Conservation (phyloP, 2,888 invertebrate genomes). For the Spodoptera littoralis region DNA sequence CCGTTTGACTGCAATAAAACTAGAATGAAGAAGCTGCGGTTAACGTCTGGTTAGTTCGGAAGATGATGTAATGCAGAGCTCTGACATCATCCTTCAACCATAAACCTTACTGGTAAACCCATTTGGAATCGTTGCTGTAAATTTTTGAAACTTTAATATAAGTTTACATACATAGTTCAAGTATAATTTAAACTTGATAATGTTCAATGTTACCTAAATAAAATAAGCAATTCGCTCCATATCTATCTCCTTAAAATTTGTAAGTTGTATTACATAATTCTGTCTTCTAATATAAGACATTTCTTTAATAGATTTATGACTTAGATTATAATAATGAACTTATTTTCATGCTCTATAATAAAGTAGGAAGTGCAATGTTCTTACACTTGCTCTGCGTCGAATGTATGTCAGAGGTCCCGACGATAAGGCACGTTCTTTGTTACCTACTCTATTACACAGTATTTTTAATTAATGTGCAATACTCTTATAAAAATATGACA, state of each 20-base stretch:
- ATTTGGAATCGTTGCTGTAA: slow-evolving; percentile 57
- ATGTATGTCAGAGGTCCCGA: slow-evolving; percentile 79
- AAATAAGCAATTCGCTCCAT: too few relatives aligned
- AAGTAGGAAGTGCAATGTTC: slow-evolving; percentile 75
- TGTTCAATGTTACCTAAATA: too few relatives aligned
- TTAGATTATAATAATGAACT: slow-evolving; percentile 43
- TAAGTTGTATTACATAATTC: too few relatives aligned
- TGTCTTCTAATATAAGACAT: slow-evolving; percentile 10
- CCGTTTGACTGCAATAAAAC: slow-evolving; percentile 40
- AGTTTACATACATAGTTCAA: neutral
- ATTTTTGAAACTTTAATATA: slow-evolving; percentile 16
- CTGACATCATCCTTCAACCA: slow-evolving; percentile 70
- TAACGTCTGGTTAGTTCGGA: slow-evolving; percentile 41
- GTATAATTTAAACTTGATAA: neutral
- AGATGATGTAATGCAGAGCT: slow-evolving; percentile 68
- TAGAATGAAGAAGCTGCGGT: slow-evolving; percentile 26
- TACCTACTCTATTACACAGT: slow-evolving; percentile 63
- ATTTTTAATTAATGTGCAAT: slow-evolving; percentile 54
- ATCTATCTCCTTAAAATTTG: too few relatives aligned
- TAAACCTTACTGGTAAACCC: slow-evolving; percentile 69
- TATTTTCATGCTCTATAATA: slow-evolving; percentile 64
- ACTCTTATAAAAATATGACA: slow-evolving; percentile 13
- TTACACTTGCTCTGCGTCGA: slow-evolving; percentile 68
- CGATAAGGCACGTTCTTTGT: slow-evolving; percentile 82
- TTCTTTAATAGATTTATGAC: slow-evolving; percentile 9